Evolutionary conservation across 2,888 invertebrate species (phyloP).

Genomic region (Aphodius sticticus): DNA sequence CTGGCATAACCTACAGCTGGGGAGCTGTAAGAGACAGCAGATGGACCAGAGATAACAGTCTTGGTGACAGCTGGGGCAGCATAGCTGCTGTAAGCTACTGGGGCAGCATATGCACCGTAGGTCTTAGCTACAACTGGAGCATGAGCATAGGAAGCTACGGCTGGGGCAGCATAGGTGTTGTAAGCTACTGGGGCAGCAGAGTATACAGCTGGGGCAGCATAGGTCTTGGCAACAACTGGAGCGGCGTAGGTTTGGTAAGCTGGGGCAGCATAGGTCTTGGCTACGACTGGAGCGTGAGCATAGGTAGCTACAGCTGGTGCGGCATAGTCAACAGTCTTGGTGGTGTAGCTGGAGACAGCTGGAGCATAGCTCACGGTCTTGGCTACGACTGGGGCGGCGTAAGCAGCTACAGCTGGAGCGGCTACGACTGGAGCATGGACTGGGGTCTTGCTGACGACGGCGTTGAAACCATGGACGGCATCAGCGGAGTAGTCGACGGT

Average conservation of each 20-base stretch:
- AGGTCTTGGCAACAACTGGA: conserved; percentile 31
- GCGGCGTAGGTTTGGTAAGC: conserved; percentile 36
- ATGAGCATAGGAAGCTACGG: conserved; percentile 34
- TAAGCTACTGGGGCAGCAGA: conserved; percentile 31
- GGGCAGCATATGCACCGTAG: conserved; percentile 26
- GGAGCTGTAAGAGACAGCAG: conserved; percentile 26
- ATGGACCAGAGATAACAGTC: background rate
- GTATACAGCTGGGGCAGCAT: conserved; percentile 41
- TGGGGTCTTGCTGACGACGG: conserved; percentile 62
- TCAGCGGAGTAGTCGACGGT: conserved; percentile 69
- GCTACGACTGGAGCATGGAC: conserved; percentile 53
- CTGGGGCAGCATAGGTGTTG: conserved; percentile 30
- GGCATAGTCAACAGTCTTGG: conserved; percentile 19
- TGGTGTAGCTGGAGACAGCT: conserved; percentile 55
- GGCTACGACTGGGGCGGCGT: conserved; percentile 45
- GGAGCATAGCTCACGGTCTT: conserved; percentile 43
- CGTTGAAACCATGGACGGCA: conserved; percentile 65
- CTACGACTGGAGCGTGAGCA: conserved; percentile 34
- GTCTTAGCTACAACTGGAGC: conserved; percentile 39
- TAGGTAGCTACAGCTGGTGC: conserved; percentile 36
- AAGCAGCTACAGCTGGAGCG: conserved; percentile 47
- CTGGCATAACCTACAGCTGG: conserved; percentile 4
- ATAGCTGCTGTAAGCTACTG: conserved; percentile 31
- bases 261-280: conserved; percentile 33
- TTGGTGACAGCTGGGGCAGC: conserved; percentile 33